A percentile compares a stretch with the other conserved stretches of the same genome.
These are phyloP conservation scores for Leucozona laternaria DNA, from an alignment of 2,888 invertebrate species.

Conservation along the genomic window DNA sequence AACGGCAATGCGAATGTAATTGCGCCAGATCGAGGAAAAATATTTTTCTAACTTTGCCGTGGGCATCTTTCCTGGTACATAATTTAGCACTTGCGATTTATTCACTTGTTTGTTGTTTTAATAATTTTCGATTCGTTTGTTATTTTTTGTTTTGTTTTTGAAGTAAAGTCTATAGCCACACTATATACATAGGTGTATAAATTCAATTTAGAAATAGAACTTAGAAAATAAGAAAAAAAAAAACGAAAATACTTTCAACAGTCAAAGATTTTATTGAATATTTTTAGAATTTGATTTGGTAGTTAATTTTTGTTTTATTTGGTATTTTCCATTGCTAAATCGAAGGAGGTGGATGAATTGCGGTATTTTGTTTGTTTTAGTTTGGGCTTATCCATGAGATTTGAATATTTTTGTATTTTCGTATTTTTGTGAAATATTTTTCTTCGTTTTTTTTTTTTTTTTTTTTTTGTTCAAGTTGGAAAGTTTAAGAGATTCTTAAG, in stretches of 20 bases:
- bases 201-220: constrained; percentile 39
- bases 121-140: constrained; percentile 68
- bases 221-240: neutral
- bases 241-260: constrained; percentile 32
- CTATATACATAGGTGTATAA: constrained; percentile 17
- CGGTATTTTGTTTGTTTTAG: constrained; percentile 47
- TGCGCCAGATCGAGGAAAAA: constrained; percentile 60
- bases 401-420: constrained; percentile 21
- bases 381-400: constrained; percentile 34
- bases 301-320: constrained; percentile 53
- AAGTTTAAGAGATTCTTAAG: neutral
- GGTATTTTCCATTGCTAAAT: constrained; percentile 48
- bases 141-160: constrained; percentile 28
- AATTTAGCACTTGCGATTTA: constrained; percentile 76
- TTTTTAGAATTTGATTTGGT: constrained; percentile 71
- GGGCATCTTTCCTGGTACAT: constrained; percentile 61
- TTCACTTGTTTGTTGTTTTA: constrained; percentile 76
- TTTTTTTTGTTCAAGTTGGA: neutral
- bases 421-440: constrained; percentile 3
- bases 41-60: constrained; percentile 62
- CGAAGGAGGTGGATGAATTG: constrained; percentile 10
- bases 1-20: constrained; percentile 19
- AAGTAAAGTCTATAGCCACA: constrained; percentile 19
- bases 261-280: constrained; percentile 61
- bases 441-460: neutral